phyloP scores from a whole-genome alignment of 2,797 vertebrate species.

The Sebastes diaconus region DNA sequence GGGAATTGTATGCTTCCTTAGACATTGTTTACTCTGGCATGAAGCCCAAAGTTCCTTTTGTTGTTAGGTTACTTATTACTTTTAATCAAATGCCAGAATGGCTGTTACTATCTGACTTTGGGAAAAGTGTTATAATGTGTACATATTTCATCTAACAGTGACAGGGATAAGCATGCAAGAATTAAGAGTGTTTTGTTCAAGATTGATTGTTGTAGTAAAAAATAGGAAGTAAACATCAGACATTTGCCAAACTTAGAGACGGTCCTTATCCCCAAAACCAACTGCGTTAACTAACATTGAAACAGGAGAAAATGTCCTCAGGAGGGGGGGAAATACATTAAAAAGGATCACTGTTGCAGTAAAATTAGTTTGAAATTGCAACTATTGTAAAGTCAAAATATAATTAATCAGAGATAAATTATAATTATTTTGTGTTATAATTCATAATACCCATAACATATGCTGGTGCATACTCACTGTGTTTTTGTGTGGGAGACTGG shows the following conservation, averaged over 20 bases:
- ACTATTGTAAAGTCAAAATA: conserved; percentile 18
- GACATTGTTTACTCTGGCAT: neutral
- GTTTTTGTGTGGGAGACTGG: conserved; percentile 54
- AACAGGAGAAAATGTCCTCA: conserved; percentile 10
- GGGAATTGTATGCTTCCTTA: neutral
- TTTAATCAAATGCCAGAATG: neutral
- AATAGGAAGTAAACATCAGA: neutral
- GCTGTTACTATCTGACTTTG: neutral
- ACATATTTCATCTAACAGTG: conserved; percentile 7
- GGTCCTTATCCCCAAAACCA: neutral
- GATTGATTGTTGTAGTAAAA: conserved; percentile 2
- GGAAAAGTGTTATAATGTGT: neutral
- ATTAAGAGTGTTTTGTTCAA: neutral
- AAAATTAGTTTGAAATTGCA: conserved; percentile 76
- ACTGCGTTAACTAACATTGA: conserved; percentile 22
- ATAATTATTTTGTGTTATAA: neutral
- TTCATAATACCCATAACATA: neutral
- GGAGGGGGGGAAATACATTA: neutral
- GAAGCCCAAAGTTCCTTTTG: neutral
- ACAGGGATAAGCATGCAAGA: conserved; percentile 44
- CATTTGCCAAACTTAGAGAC: neutral
- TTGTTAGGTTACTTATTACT: neutral
- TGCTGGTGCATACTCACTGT: conserved; percentile 28
- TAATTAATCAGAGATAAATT: conserved; percentile 21
- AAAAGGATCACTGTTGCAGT: conserved; percentile 16